phyloP scores from a whole-genome alignment of 2,113 vertebrate species.

The Aptenodytes patagonicus region DNA sequence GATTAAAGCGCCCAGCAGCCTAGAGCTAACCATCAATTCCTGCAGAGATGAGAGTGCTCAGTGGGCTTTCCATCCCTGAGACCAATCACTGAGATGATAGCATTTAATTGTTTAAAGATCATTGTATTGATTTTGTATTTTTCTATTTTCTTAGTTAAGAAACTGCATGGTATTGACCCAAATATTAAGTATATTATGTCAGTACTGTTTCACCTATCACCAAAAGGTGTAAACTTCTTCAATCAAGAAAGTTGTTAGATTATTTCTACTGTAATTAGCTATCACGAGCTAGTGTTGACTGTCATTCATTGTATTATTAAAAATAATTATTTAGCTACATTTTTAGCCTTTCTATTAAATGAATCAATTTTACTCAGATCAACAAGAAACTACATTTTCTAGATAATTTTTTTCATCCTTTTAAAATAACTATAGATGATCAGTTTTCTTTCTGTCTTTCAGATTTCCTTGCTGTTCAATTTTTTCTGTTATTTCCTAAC shows the following conservation, averaged over 20 bases:
- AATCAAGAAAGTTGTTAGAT: rapidly evolving
- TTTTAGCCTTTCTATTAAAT: background rate
- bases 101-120: background rate
- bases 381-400: background rate
- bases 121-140: background rate
- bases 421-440: background rate
- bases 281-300: background rate
- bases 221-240: background rate
- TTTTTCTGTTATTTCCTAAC: background rate
- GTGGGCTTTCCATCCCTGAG: background rate
- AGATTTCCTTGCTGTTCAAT: background rate
- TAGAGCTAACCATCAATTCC: background rate
- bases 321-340: background rate
- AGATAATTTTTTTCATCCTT: background rate
- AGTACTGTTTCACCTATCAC: rapidly evolving
- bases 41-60: background rate
- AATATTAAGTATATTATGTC: rapidly evolving
- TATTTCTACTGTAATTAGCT: background rate
- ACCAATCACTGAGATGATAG: background rate
- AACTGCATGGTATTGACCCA: background rate
- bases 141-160: background rate
- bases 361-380: background rate
- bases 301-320: background rate
- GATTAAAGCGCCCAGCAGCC: background rate
- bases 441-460: too few species aligned